Conservation (phyloP, 2,113 vertebrate species). For the Ginglymostoma cirratum region DNA sequence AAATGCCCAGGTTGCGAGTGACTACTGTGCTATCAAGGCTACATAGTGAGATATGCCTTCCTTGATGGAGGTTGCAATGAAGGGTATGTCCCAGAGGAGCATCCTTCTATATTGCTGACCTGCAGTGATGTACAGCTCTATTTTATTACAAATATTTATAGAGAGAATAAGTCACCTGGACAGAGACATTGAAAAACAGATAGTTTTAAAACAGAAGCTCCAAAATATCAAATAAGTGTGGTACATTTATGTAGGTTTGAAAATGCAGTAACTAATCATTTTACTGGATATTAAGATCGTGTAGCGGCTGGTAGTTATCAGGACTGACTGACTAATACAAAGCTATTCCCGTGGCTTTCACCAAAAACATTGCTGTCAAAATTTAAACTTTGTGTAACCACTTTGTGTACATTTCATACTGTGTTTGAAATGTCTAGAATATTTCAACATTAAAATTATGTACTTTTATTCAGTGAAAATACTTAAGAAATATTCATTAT, state of each 20-base stretch:
- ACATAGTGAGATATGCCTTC: constrained; percentile 10
- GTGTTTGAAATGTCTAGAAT: neutral
- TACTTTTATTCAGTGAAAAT: neutral
- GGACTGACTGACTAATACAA: neutral
- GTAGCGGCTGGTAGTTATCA: neutral
- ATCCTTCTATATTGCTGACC: neutral
- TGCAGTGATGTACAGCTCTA: constrained; percentile 1
- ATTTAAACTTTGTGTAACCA: neutral
- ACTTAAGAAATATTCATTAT: neutral
- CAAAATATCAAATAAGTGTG: neutral
- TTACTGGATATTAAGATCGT: neutral
- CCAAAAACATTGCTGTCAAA: neutral
- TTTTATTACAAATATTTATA: constrained; percentile 28
- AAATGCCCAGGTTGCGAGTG: constrained; percentile 14
- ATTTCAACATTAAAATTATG: neutral
- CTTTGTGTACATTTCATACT: neutral
- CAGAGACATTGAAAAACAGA: constrained; percentile 5
- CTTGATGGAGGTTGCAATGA: constrained; percentile 25
- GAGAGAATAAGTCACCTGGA: constrained; percentile 17
- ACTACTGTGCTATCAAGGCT: neutral
- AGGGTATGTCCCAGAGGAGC: neutral
- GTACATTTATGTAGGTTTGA: neutral
- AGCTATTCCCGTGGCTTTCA: neutral
- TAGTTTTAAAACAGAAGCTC: neutral
- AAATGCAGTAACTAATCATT: neutral